Evolutionary conservation across 2,113 vertebrate species (phyloP), one percentile per base, ranked within the genome.

Genomic region (Zosterops pallidus): DNA sequence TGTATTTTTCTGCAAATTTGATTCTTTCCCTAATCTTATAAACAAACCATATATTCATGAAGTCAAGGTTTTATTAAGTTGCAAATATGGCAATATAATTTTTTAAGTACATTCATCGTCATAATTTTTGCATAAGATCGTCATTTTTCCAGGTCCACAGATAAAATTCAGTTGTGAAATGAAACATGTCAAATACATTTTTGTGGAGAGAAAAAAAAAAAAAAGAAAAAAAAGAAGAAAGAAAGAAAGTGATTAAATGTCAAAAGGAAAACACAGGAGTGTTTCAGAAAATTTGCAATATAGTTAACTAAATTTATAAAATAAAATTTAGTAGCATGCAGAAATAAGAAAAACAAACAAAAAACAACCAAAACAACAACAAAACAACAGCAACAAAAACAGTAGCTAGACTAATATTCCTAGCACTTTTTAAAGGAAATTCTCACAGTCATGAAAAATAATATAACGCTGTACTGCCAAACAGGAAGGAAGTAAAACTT

Each of bases 1-100:
- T 41, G 5, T 35, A 33, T 83, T 83, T 93, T 65, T 82, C 22
- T 93, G 35, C 15, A 86, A 76, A 59, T 59, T 12, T 28, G 5
- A 29, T 33, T 84, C 77, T 80, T 71, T 56, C 35, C 9, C n/a
- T 56, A 72, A 41, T 63, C n/a, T 5, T 86, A n/a, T 72, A 71
- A 90, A 92, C 84, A 87, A 92, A 93, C 31, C 15, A 83, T 55
- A 39, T 92, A 87, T 87, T 92, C 6, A 69, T 69, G 41, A 90
- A 96, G 78, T 25, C 9, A 13, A 85, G n/a, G 9, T 78, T 93
- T 86, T 86, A 89, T 46, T 90, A 86, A 75, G n/a, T 49, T 87
- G 53, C 50, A 37, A 94, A 91, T 81, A 67, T 50, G 50, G 10
- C 53, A 94, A 89, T 79, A 67, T 3, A 52, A 18, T 26, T 21